A percentile compares a stretch with the other conserved stretches of the same genome.
Evolutionary conservation across 2,113 vertebrate species (phyloP).

Genomic region (Peromyscus polionotus): DNA sequence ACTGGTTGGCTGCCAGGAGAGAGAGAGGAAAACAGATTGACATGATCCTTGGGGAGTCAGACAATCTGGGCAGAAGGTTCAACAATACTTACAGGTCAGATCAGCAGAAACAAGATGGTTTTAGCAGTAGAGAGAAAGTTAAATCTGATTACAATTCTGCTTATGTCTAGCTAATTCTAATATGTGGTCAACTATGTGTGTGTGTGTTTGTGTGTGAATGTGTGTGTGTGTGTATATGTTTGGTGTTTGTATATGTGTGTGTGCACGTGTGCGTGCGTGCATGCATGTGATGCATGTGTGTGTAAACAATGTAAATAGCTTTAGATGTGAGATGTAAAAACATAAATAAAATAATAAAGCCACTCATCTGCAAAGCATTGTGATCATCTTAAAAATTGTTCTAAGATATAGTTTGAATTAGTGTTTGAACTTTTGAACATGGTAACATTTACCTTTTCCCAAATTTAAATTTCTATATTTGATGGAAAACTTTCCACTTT

Average conservation of each 20-base stretch:
- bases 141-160: not conserved
- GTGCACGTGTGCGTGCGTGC: fast-evolving
- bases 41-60: slow-evolving; percentile 14
- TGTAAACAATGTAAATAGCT: not conserved
- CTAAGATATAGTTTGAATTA: not conserved
- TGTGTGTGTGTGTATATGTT: not conserved
- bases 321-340: not conserved
- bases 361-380: not conserved
- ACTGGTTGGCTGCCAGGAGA: slow-evolving; percentile 25
- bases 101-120: not conserved
- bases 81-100: not conserved
- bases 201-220: not conserved
- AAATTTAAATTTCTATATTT: not conserved
- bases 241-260: not conserved
- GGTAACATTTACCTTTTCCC: not conserved
- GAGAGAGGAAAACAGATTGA: slow-evolving; percentile 71
- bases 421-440: not conserved
- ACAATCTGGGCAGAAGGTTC: not conserved
- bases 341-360: not conserved
- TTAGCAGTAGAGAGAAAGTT: not conserved
- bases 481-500: not conserved
- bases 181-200: not conserved
- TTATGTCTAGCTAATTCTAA: not conserved
- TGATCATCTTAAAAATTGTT: not conserved
- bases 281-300: not conserved